These are phyloP conservation scores for Pseudomyrmex concolor DNA, from an alignment of 1,140 invertebrate species.

Conservation along the genomic window DNA sequence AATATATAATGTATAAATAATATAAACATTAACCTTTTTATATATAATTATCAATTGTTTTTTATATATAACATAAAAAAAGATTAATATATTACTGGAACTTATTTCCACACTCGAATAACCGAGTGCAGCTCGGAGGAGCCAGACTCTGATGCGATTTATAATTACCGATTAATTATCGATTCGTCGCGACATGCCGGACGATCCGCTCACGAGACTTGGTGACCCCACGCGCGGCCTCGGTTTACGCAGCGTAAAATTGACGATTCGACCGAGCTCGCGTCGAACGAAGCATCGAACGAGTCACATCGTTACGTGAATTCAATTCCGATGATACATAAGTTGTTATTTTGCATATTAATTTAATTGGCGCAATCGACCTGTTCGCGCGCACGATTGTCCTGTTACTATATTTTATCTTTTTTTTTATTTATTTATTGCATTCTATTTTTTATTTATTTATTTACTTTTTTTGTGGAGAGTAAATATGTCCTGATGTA, in stretches of 20 bases:
- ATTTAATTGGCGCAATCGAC: constrained; percentile 34
- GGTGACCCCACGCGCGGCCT: constrained; percentile 10
- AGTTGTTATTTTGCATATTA: constrained; percentile 14
- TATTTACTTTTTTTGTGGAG: no score
- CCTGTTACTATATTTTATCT: neutral
- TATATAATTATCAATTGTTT: neutral
- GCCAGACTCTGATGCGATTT: constrained; percentile 29
- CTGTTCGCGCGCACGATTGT: neutral
- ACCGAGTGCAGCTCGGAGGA: neutral
- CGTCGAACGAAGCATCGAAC: neutral
- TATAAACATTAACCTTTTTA: neutral
- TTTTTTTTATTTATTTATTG: neutral
- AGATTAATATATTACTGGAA: neutral
- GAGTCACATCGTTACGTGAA: neutral
- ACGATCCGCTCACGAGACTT: constrained; percentile 9
- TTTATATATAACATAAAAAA: neutral
- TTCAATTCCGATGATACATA: neutral
- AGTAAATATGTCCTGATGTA: no score
- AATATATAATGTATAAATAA: neutral
- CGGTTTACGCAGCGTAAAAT: constrained; percentile 33
- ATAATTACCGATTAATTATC: constrained; percentile 70
- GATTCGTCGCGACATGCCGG: constrained; percentile 60
- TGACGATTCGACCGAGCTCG: constrained; percentile 7
- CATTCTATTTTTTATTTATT: neutral
- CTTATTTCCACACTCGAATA: neutral